Evolutionary conservation across 2,797 vertebrate genomes (phyloP), one percentile per base, ranked within the genome.

Genomic region (Acanthopagrus latus): DNA sequence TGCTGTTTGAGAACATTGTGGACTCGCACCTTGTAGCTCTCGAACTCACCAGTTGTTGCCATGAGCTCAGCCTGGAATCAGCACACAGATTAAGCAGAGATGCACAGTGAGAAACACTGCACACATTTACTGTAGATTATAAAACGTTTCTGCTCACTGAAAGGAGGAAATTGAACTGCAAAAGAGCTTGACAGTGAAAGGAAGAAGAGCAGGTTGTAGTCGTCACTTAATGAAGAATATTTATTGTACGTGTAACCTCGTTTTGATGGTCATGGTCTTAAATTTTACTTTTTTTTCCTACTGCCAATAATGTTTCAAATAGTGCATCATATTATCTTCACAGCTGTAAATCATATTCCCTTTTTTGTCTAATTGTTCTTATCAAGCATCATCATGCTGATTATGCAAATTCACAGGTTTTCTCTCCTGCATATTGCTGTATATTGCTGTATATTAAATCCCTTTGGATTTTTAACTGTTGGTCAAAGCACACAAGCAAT

Each of bases 1-100:
- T 96, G 92, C 78, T 99, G 98, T 80, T 98, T 99, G 55, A 99
- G 95, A 52, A 99, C 98, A 58, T 99, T 99, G 91, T 99, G 98
- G 74, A 99, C 98, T 69, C 98, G 96, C 58, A 99, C 97, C 92
- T 98, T 99, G 86, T 99, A 99, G 88, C 95, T 96, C 86, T 99
- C 98, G 71, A 98, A 99, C 91, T 99, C 98, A 0, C 93, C 94
- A 2, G 95, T 76, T 21, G 97, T 89, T 65, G 96, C 86, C 46
- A 89, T 87, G 73, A 98, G 96, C 80, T 99, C 97, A 82, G 95
- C 94, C 98, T 99, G 71, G 25, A 86, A 82, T 74, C 54, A 81
- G 51, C 23, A 74, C 16, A 85, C 17, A 67, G 16, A 73, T 25
- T 20, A 29, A 59, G 18, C 17, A 64, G 47, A 77, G 1, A 56